Evolutionary conservation across 2,888 invertebrate genomes (phyloP), one percentile per base, ranked within the genome.

Genomic region (Sarcophaga variegata): DNA sequence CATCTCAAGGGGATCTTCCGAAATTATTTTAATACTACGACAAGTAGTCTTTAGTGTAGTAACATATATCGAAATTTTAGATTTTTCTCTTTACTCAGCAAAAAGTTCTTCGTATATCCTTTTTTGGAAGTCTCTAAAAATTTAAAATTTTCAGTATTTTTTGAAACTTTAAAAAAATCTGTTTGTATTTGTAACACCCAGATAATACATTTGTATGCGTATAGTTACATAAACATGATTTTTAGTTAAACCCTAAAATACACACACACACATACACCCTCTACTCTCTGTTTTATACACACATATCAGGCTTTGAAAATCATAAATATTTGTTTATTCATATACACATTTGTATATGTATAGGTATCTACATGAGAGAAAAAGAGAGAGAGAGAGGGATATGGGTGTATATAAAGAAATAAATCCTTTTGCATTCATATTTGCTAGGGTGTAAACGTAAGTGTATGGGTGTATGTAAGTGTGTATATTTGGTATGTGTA

Each of bases 161-260:
- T 37, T 6, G 6, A 37, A 37, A 37, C 6, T 6, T 37, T 6
- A 37, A 37, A 37, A 37, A 37, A 37, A 37, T 37, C 37, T 37
- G 37, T 37, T 37, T 10, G 37, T 10, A 37, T 37, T 37, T 37
- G 37, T 37, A 37, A 37, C 37, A 37, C 37, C 37, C 37, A 37
- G 37, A 37, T 37, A 37, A 37, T 37, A 37, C 10, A 37, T 37
- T 37, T 37, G 37, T 8, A 37, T 37, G 75, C 22, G 54, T 76
- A 47, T 27, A 14, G 54, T 54, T 54, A 12, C 54, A 54, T 54
- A 22, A 78, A 79, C 71, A 72, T 86, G 75, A 75, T 81, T 84
- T 78, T 59, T 47, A 69, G 75, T 76, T 82, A 69, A 86, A 54
- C 69, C n/a, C 75, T 76, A 75, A 72, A 60, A 70, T 45, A 37